Percentiles rank a stretch among this genome's conserved stretches.
phyloP scores from a whole-genome alignment of 1,140 invertebrate species.

The Nephila pilipes region DNA sequence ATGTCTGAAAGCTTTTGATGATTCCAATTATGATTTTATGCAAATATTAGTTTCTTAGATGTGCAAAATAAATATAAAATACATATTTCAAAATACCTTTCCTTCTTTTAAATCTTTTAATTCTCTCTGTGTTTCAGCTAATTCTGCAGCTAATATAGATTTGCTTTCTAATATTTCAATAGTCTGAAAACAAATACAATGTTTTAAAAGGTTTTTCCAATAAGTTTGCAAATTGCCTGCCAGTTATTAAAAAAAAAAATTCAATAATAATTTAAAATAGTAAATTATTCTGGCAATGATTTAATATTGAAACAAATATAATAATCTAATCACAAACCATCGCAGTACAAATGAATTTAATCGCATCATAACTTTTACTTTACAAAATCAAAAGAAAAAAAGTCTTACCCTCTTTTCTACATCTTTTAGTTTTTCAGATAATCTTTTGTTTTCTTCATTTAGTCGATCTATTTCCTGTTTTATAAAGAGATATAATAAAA shows the following conservation, averaged over 20 bases:
- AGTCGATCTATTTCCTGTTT: slow-evolving; percentile 67
- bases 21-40: neutral
- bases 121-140: slow-evolving; percentile 79
- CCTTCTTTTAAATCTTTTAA: slow-evolving; percentile 79
- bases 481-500: neutral
- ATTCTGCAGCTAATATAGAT: slow-evolving; percentile 63
- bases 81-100: slow-evolving; percentile 41
- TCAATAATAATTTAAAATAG: too few species aligned
- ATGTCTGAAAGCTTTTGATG: too few species aligned
- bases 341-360: too few species aligned
- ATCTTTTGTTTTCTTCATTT: slow-evolving; percentile 64
- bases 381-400: neutral
- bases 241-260: too few species aligned
- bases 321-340: too few species aligned
- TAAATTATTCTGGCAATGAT: too few species aligned
- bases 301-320: too few species aligned
- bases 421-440: slow-evolving; percentile 64
- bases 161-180: slow-evolving; percentile 72
- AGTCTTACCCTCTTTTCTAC: slow-evolving; percentile 42
- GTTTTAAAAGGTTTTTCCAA: too few species aligned
- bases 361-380: too few species aligned
- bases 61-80: neutral
- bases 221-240: too few species aligned
- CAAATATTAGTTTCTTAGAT: neutral
- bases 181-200: slow-evolving; percentile 61